A percentile compares a stretch with the other conserved stretches of the same genome.
phyloP scores from a whole-genome alignment of 2,888 invertebrate genomes.

The Drosophila affinis region DNA sequence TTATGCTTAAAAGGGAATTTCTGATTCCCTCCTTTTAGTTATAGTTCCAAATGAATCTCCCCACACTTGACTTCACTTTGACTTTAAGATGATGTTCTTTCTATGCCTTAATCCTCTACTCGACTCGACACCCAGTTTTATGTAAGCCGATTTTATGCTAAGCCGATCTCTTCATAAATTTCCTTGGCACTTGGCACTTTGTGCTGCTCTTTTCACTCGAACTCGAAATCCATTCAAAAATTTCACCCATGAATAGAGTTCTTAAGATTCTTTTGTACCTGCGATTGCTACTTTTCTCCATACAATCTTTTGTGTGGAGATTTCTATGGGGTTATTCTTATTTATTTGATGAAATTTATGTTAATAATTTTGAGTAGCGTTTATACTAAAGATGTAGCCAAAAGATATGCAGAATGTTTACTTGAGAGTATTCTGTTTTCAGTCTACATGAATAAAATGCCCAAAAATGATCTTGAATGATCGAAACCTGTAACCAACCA shows the following conservation, averaged over 20 bases:
- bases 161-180: conserved; percentile 41
- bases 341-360: conserved; percentile 37
- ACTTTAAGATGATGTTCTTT: not conserved
- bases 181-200: conserved; percentile 14
- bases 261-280: conserved; percentile 40
- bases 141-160: conserved; percentile 41
- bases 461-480: not conserved
- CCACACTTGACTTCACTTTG: conserved; percentile 6
- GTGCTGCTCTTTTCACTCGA: conserved; percentile 15
- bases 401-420: not conserved
- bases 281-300: conserved; percentile 39
- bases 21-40: too few relatives aligned
- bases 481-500: conserved; percentile 11
- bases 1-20: not conserved
- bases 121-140: conserved; percentile 4
- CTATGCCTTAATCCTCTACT: conserved; percentile 1
- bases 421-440: too few relatives aligned
- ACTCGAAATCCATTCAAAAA: conserved; percentile 25
- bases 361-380: conserved; percentile 12
- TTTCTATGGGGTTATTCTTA: conserved; percentile 26
- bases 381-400: conserved; percentile 21
- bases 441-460: not conserved
- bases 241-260: conserved; percentile 26
- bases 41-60: not conserved
- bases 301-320: conserved; percentile 19